Percentiles rank a stretch among this genome's conserved stretches.
Conservation (phyloP, 2,888 invertebrate genomes). For the Hanleya hanleyi region DNA sequence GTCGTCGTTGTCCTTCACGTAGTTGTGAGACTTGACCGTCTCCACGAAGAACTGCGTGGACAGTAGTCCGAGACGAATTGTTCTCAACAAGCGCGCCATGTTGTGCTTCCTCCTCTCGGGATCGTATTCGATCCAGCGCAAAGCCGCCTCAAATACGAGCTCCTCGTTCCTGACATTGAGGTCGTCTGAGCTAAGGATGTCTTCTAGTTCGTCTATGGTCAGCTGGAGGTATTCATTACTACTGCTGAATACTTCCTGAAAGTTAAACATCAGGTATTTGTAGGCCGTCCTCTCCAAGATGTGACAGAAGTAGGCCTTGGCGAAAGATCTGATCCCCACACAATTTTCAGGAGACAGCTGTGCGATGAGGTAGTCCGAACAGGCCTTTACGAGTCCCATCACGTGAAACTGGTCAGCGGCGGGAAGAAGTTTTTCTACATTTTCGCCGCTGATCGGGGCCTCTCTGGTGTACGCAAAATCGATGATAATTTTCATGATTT, state of each 20-base stretch:
- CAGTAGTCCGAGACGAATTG: conserved; percentile 77
- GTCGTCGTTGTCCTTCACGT: conserved; percentile 83
- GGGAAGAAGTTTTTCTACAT: conserved; percentile 82
- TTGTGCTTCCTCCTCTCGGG: conserved; percentile 82
- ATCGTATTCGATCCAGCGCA: conserved; percentile 88
- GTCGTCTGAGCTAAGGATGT: conserved; percentile 64
- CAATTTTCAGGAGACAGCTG: conserved; percentile 85
- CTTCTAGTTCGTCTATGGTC: conserved; percentile 72
- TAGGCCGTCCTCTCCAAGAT: conserved; percentile 82
- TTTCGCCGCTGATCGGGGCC: conserved; percentile 83
- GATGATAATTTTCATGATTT: conserved; percentile 85
- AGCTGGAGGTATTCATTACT: conserved; percentile 74
- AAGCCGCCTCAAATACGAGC: conserved; percentile 75
- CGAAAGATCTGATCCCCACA: conserved; percentile 88
- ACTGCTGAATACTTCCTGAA: conserved; percentile 51
- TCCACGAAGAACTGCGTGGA: conserved; percentile 94
- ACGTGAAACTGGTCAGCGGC: conserved; percentile 93
- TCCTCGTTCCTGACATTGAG: conserved; percentile 71
- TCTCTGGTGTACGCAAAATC: conserved; percentile 90
- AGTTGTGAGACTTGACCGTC: conserved; percentile 85
- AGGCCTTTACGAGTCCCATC: conserved; percentile 85
- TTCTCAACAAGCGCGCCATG: conserved; percentile 78
- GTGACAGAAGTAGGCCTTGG: conserved; percentile 83
- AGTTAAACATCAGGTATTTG: conserved; percentile 79
- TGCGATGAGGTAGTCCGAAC: conserved; percentile 83